phyloP scores from a whole-genome alignment of 2,113 vertebrate species.

The Brachypodius melanocephalos region DNA sequence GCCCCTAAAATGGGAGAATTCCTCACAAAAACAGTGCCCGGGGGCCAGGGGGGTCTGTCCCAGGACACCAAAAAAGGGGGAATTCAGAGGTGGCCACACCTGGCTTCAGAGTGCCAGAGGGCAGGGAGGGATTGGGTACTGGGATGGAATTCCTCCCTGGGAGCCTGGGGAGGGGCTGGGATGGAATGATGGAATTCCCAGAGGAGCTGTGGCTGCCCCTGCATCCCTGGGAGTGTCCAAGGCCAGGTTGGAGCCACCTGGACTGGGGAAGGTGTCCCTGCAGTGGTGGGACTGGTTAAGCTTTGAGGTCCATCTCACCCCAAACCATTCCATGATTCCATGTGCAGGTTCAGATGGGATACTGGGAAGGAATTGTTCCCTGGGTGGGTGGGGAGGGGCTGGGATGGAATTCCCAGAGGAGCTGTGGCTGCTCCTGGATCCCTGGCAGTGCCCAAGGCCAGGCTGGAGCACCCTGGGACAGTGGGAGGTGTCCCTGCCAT shows the following conservation, averaged over 20 bases:
- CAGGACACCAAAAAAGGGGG: not conserved
- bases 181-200: too few species aligned
- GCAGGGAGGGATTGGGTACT: too few species aligned
- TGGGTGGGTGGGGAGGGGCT: not conserved
- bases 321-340: too few species aligned
- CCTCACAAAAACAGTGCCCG: not conserved
- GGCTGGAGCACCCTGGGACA: rapidly evolving
- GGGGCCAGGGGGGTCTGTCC: not conserved
- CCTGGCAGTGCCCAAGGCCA: not conserved
- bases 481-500: not conserved
- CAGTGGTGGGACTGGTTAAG: too few species aligned
- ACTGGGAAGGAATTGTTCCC: rapidly evolving
- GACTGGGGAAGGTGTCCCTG: too few species aligned
- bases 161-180: too few species aligned
- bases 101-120: not conserved
- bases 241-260: too few species aligned
- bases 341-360: not conserved
- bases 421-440: not conserved
- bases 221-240: too few species aligned
- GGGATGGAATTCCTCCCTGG: too few species aligned
- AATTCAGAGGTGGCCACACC: not conserved
- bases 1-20: not conserved
- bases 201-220: too few species aligned
- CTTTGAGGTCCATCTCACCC: too few species aligned
- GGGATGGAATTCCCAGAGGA: not conserved